Conservation (phyloP, 92 coral and sea anemone genomes). For the Desmophyllum pertusum region DNA sequence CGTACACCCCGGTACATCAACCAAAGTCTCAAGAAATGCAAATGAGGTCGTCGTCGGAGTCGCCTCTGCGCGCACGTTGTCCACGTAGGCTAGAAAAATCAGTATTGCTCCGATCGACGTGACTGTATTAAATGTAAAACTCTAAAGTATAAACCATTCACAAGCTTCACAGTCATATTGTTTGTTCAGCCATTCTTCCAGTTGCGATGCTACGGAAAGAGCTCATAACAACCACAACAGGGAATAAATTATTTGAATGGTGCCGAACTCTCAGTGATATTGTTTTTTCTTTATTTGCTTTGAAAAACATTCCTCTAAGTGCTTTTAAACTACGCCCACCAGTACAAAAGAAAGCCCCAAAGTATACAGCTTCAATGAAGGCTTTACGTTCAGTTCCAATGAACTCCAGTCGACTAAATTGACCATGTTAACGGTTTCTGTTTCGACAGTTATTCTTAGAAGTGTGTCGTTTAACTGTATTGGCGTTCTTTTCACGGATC, state of each 20-base stretch:
- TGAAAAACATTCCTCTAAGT: slow-evolving; percentile 12
- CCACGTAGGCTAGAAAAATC: no score
- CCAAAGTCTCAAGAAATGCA: neutral
- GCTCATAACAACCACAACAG: slow-evolving; percentile 2
- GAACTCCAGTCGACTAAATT: neutral
- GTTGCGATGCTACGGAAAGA: neutral
- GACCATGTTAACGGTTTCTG: neutral
- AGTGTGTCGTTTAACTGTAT: neutral
- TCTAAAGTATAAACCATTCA: no score
- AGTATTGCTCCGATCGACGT: no score
- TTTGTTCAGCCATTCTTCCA: neutral
- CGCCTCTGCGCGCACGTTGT: no score
- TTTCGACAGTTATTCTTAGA: neutral
- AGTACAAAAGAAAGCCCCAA: neutral
- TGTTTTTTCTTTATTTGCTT: neutral
- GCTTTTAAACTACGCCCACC: slow-evolving; percentile 24
- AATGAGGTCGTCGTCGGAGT: no score
- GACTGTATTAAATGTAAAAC: no score
- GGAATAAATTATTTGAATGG: neutral
- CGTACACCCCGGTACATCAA: neutral
- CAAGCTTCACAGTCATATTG: neutral
- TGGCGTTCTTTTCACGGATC: slow-evolving; percentile 11
- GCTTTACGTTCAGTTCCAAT: neutral
- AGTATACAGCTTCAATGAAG: neutral
- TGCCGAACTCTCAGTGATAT: neutral